phyloP scores from a whole-genome alignment of 2,113 vertebrate species.

The Mesocricetus auratus region DNA sequence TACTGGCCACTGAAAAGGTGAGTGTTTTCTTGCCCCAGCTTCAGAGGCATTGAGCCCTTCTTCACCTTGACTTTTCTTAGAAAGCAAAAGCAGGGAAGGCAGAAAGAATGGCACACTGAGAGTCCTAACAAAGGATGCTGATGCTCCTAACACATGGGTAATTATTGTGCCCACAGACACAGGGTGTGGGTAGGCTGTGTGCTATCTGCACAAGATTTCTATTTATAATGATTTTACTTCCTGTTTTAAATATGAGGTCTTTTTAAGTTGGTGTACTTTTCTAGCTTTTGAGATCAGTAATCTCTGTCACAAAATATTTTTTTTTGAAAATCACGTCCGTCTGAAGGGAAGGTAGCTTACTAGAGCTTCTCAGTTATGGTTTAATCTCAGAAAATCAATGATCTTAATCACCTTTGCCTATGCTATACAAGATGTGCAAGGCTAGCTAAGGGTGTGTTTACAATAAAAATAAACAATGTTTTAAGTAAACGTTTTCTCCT shows the following conservation, averaged over 20 bases:
- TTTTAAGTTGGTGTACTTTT: neutral
- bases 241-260: neutral
- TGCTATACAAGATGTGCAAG: neutral
- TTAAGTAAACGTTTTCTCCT: neutral
- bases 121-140: neutral
- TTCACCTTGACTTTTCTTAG: constrained; percentile 74
- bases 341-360: neutral
- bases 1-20: constrained; percentile 54
- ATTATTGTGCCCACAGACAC: neutral
- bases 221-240: neutral
- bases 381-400: constrained; percentile 22
- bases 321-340: neutral
- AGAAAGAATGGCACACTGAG: neutral
- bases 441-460: neutral
- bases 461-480: neutral
- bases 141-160: neutral
- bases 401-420: neutral
- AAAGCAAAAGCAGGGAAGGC: constrained; percentile 50
- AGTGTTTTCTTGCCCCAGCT: constrained; percentile 43
- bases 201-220: fast-evolving
- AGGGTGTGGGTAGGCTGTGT: fast-evolving
- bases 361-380: neutral
- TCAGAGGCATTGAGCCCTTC: constrained; percentile 64
- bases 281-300: neutral
- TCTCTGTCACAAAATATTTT: neutral